These are phyloP conservation scores for Styela plicata DNA, from an alignment of 23 tunicate genomes.

Conservation along the genomic window DNA sequence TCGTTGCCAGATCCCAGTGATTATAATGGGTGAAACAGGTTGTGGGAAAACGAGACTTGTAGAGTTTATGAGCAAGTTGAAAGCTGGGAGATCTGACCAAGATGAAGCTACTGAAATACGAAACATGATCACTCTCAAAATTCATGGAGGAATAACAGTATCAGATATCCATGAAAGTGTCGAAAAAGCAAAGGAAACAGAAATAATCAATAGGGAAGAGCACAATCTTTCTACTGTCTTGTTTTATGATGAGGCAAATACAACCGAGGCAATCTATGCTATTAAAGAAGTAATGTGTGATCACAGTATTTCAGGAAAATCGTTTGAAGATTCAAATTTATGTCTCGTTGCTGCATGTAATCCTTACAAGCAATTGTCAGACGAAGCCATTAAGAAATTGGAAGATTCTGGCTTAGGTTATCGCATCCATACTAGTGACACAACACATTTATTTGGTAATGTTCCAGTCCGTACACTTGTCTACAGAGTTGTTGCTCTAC, in stretches of 20 bases:
- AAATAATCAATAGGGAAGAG: conserved; percentile 7
- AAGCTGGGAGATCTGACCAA: conserved; percentile 31
- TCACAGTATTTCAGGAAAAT: conserved; percentile 34
- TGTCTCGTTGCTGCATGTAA: conserved; percentile 72
- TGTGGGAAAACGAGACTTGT: conserved; percentile 81
- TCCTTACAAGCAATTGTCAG: conserved; percentile 52
- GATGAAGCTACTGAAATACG: neutral
- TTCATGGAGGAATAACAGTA: conserved; percentile 85
- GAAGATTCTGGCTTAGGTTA: conserved; percentile 69
- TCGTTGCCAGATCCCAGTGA: conserved; percentile 61
- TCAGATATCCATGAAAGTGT: conserved; percentile 28
- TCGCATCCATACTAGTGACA: conserved; percentile 38
- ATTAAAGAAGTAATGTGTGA: conserved; percentile 75
- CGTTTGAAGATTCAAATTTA: conserved; percentile 42
- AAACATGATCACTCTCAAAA: conserved; percentile 71
- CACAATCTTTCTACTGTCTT: conserved; percentile 36
- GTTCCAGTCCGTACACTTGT: conserved; percentile 61
- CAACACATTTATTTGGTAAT: conserved; percentile 48
- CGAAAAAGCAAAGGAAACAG: conserved; percentile 31
- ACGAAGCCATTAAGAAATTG: conserved; percentile 36
- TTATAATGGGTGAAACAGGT: conserved; percentile 79
- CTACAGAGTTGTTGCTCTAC: conserved; percentile 56
- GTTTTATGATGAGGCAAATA: conserved; percentile 80
- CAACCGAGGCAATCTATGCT: conserved; percentile 73
- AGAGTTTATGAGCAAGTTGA: conserved; percentile 73